Percentiles rank a stretch among this genome's conserved stretches.
Conservation (phyloP, 2,797 vertebrate genomes). For the Etheostoma perlongum region DNA sequence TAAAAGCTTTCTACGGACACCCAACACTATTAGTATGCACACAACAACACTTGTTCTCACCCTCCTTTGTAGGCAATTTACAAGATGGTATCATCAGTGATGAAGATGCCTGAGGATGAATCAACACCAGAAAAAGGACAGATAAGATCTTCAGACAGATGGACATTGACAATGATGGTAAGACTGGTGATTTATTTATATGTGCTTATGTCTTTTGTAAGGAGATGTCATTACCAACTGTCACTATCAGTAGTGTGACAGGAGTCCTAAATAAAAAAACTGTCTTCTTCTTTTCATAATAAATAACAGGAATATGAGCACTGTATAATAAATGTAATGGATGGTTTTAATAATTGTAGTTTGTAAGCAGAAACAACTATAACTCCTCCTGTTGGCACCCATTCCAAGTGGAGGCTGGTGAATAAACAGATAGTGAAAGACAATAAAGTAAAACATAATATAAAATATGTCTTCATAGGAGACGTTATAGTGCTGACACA, state of each 20-base stretch:
- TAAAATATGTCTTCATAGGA: background rate
- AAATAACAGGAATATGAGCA: background rate
- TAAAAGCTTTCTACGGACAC: background rate
- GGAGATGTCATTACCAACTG: background rate
- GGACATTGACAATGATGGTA: constrained; percentile 98
- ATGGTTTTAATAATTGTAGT: background rate
- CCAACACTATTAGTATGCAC: too few species aligned
- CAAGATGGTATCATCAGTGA: constrained; percentile 99
- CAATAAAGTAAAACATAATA: background rate
- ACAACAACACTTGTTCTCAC: constrained; percentile 5
- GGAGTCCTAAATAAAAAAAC: background rate
- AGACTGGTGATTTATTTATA: constrained; percentile 48
- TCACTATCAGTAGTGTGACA: background rate
- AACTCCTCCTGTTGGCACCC: background rate
- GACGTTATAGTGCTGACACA: background rate
- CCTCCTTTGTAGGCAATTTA: constrained; percentile 91
- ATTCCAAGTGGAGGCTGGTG: background rate
- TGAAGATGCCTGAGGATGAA: constrained; percentile 99
- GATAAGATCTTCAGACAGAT: constrained; percentile 99
- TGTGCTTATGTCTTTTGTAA: background rate
- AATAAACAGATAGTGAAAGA: background rate
- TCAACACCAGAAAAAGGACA: constrained; percentile 98
- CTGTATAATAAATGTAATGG: too few species aligned
- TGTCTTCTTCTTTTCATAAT: background rate
- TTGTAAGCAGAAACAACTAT: background rate